A percentile compares a stretch with the other conserved stretches of the same genome.
Evolutionary conservation across 1,140 invertebrate genomes (phyloP).

Genomic region (Drosophila kikkawai): DNA sequence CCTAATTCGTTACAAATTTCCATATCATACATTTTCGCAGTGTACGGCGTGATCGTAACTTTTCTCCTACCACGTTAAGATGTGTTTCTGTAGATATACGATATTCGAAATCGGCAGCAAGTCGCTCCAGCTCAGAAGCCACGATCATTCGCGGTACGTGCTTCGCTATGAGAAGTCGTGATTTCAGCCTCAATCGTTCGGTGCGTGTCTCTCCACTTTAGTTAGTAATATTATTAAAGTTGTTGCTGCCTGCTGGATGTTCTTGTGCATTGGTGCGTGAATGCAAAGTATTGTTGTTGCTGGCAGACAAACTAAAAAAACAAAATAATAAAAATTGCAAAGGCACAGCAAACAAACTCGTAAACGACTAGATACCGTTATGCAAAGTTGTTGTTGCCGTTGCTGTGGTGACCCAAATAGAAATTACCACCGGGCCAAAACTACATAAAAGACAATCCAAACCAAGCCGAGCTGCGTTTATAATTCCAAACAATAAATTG

Average conservation of each 20-base stretch:
- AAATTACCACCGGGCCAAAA: constrained; percentile 58
- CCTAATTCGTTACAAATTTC: no score
- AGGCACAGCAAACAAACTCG: constrained; percentile 29
- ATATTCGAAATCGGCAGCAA: background rate
- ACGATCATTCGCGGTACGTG: constrained; percentile 65
- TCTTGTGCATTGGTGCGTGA: constrained; percentile 61
- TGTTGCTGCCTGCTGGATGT: constrained; percentile 18
- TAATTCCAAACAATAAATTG: constrained; percentile 43
- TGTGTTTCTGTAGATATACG: background rate
- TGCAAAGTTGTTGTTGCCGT: constrained; percentile 66
- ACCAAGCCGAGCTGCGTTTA: constrained; percentile 54
- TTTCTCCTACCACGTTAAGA: background rate
- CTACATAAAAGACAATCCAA: constrained; percentile 37
- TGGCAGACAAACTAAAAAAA: constrained; percentile 20
- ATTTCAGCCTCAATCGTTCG: constrained; percentile 24
- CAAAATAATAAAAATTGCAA: background rate
- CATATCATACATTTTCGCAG: background rate
- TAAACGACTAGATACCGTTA: constrained; percentile 60
- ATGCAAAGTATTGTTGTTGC: constrained; percentile 42
- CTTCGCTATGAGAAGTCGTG: constrained; percentile 61
- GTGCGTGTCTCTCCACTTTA: constrained; percentile 30
- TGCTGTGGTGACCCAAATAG: constrained; percentile 69
- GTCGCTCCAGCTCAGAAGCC: constrained; percentile 18
- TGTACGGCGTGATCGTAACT: background rate
- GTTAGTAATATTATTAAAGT: constrained; percentile 16